Conservation (phyloP, 2,888 invertebrate species). For the Heliconius ethilla region DNA sequence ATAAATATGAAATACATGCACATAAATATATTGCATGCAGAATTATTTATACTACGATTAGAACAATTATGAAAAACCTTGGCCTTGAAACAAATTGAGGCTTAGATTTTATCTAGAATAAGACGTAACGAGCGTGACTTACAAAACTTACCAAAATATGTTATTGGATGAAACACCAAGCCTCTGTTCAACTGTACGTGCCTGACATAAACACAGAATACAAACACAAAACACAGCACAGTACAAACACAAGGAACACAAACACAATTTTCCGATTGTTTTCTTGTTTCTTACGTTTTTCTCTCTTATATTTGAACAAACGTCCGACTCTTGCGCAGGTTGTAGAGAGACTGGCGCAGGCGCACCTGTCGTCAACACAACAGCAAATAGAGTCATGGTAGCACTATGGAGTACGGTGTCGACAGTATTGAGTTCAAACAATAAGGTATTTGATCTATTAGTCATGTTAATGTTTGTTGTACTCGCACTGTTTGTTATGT, state of each 20-base stretch:
- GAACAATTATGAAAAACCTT: conserved; percentile 43
- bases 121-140: conserved; percentile 28
- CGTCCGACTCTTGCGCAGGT: conserved; percentile 68
- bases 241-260: conserved; percentile 40
- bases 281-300: conserved; percentile 38
- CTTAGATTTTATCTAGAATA: conserved; percentile 32
- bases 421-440: conserved; percentile 49
- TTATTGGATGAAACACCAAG: conserved; percentile 45
- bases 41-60: conserved; percentile 28
- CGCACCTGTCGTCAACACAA: conserved; percentile 62
- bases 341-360: conserved; percentile 60
- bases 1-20: conserved; percentile 14
- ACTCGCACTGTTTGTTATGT: neutral
- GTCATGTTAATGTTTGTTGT: conserved; percentile 16
- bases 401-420: conserved; percentile 42
- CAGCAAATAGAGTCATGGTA: conserved; percentile 63
- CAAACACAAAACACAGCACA: conserved; percentile 39
- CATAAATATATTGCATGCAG: neutral
- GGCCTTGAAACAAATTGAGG: conserved; percentile 38
- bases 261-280: conserved; percentile 43
- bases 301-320: conserved; percentile 45
- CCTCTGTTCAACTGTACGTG: conserved; percentile 29
- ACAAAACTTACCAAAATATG: conserved; percentile 61
- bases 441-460: conserved; percentile 34
- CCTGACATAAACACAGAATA: conserved; percentile 35